Evolutionary conservation across 2,797 vertebrate genomes (phyloP), one percentile per base, ranked within the genome.

Genomic region (Diplodus puntazzo): DNA sequence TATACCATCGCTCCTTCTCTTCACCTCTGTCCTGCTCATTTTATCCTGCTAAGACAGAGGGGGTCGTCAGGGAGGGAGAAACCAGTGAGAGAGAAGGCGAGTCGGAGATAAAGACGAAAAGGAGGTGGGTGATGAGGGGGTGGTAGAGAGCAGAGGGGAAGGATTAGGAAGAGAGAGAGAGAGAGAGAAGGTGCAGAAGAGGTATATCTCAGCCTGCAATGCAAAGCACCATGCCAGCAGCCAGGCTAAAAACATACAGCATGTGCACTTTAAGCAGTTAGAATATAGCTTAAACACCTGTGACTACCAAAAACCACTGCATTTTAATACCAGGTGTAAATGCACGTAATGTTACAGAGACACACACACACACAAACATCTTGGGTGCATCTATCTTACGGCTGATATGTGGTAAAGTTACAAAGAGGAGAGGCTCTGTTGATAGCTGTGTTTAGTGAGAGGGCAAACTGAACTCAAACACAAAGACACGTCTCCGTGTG

Each of bases 21-120:
- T 79, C 83, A 84, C 80, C 80, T 81, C 66, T 11, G 71, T 69
- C 71, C 54, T 12, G 2, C 43, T 78, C 71, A 43, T 70, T 77
- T 82, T 55, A 80, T 77, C 72, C 79, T 52, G 17, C 74, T n/a
- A 69, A 76, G 67, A 69, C 30, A 30, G 64, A 48, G 7, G 46
- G 27, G 27, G 59, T 46, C 10, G 17, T 60, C 50, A 7, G 39
- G 30, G 65, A 30, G 34, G 52, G 27, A n/a, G 13, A 59, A 16
- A 3, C 10, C 17, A 16, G 59, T 10, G 64, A 54, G n/a, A 39
- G 21, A 49, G 34, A 21, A 34, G 50, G 20, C 5, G 48, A 42
- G 42, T 30, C 5, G 25, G 25, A 52, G 57, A 64, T 42, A 54
- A 55, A 64, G 25, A 30, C 30, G 6, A 14, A 30, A 30, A 60